These are phyloP conservation scores for Progne subis DNA, from an alignment of 2,113 vertebrate species.

Conservation along the genomic window DNA sequence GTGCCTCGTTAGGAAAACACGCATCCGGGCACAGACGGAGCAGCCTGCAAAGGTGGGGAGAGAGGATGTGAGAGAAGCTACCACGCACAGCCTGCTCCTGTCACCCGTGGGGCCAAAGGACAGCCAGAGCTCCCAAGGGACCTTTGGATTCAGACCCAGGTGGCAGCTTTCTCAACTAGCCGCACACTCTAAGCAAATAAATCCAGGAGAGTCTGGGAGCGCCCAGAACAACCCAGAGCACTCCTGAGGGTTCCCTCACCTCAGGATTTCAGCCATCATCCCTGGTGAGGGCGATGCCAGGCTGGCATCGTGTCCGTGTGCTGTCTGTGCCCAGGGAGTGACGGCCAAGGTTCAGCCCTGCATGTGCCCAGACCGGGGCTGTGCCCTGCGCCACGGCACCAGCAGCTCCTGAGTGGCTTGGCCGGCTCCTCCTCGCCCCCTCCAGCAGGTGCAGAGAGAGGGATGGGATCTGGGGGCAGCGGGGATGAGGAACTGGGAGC, in stretches of 20 bases:
- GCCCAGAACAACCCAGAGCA: background rate
- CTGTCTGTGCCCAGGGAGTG: rapidly evolving
- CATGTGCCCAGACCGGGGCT: rapidly evolving
- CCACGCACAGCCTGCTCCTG: rapidly evolving
- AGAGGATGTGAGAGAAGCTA: background rate
- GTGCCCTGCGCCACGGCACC: background rate
- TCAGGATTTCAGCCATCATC: background rate
- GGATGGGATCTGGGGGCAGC: background rate
- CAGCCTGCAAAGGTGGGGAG: background rate
- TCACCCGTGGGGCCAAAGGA: background rate
- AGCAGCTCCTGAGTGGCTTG: background rate
- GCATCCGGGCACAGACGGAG: background rate
- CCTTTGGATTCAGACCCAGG: no score
- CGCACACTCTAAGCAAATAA: background rate
- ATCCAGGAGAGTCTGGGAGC: background rate
- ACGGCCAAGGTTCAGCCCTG: background rate
- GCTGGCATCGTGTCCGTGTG: rapidly evolving
- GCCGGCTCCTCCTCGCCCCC: background rate
- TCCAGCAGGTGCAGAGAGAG: background rate
- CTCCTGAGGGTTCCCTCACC: background rate
- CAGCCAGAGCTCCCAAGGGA: background rate
- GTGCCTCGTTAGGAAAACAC: background rate
- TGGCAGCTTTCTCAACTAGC: background rate
- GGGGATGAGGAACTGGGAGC: background rate
- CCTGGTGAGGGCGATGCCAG: background rate